These are phyloP conservation scores for Anneissia japonica DNA, from an alignment of 35 echinoderm and acorn worm species.

Conservation along the genomic window DNA sequence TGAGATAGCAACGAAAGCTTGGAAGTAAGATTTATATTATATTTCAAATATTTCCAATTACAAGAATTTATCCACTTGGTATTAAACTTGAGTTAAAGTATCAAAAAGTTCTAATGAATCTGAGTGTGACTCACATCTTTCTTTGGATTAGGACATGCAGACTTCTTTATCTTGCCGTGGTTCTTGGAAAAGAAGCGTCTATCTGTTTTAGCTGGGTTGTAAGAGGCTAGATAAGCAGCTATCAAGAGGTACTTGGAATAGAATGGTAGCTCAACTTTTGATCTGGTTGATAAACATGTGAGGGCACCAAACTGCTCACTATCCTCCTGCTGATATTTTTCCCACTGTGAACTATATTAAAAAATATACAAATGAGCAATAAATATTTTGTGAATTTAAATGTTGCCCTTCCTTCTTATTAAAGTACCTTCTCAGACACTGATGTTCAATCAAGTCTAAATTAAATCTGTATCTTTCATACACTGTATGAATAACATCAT, in stretches of 20 bases:
- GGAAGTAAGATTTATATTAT: too few species aligned
- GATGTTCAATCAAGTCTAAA: too few species aligned
- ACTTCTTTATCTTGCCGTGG: slow-evolving; percentile 86
- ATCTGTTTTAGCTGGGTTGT: slow-evolving; percentile 82
- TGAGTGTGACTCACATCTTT: background rate
- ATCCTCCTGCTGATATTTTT: slow-evolving; percentile 61
- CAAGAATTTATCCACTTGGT: too few species aligned
- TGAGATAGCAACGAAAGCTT: too few species aligned
- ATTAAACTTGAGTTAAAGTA: too few species aligned
- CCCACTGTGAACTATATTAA: slow-evolving; percentile 79
- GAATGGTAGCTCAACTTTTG: slow-evolving; percentile 84
- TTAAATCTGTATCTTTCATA: too few species aligned
- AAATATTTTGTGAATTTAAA: background rate
- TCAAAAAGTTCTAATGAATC: too few species aligned
- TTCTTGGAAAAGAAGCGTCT: slow-evolving; percentile 88
- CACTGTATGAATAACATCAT: too few species aligned
- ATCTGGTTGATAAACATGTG: slow-evolving; percentile 45
- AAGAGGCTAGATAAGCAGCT: slow-evolving; percentile 87
- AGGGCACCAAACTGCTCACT: slow-evolving; percentile 12
- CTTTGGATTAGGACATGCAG: background rate
- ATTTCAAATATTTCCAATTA: too few species aligned
- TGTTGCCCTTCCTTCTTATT: too few species aligned
- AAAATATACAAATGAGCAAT: background rate
- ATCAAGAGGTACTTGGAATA: slow-evolving; percentile 96
- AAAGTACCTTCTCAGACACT: too few species aligned